These are phyloP conservation scores for Ciconia stormi DNA, from an alignment of 2,113 vertebrate species.

Conservation along the genomic window DNA sequence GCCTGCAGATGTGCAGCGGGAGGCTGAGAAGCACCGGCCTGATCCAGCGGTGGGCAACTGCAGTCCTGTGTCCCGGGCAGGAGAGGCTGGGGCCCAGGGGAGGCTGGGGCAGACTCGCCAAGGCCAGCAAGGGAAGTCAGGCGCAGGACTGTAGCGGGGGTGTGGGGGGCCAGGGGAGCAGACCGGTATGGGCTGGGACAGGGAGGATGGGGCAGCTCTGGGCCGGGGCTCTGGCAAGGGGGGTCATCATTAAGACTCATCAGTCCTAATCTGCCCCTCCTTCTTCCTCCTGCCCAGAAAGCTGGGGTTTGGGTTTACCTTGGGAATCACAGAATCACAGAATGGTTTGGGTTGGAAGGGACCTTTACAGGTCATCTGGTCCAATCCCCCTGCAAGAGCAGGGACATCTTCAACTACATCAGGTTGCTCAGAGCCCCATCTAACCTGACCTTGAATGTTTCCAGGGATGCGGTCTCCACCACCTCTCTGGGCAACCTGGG, in stretches of 20 bases:
- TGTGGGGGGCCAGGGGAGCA: not conserved
- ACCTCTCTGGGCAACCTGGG: too few species aligned
- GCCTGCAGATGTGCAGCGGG: not conserved
- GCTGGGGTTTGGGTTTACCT: fast-evolving
- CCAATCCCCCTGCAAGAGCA: too few species aligned
- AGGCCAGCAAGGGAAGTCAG: not conserved
- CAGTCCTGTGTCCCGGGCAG: not conserved
- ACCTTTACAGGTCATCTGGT: too few species aligned
- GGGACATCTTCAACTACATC: too few species aligned
- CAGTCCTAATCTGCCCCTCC: not conserved
- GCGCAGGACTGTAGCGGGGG: not conserved
- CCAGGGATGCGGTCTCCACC: too few species aligned
- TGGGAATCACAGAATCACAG: too few species aligned
- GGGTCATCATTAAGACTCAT: not conserved
- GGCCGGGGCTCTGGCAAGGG: not conserved
- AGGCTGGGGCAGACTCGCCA: fast-evolving
- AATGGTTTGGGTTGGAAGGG: too few species aligned
- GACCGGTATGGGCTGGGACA: not conserved
- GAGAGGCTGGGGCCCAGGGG: not conserved
- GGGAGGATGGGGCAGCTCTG: not conserved
- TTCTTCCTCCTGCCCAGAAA: not conserved
- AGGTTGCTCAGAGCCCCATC: too few species aligned
- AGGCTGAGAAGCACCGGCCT: not conserved
- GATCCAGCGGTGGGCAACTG: not conserved
- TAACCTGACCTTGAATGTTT: too few species aligned